These are phyloP conservation scores for Tetragonisca angustula DNA, from an alignment of 2,888 invertebrate species.

Conservation along the genomic window DNA sequence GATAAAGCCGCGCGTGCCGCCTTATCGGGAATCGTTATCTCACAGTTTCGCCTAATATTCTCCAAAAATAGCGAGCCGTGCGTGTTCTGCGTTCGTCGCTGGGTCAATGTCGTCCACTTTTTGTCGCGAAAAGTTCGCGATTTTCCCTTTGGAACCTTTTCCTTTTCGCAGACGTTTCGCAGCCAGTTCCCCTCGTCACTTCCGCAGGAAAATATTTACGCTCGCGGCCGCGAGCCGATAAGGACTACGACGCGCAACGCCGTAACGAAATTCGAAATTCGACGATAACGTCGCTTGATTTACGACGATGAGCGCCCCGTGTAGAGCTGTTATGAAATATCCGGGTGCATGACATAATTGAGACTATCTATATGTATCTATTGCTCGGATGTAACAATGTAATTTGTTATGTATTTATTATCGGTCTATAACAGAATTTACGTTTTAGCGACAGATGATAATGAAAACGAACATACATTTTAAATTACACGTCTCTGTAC, in stretches of 20 bases:
- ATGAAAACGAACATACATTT: no score
- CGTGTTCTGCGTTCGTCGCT: background rate
- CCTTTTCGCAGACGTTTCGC: constrained; percentile 21
- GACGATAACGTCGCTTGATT: constrained; percentile 52
- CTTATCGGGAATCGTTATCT: constrained; percentile 31
- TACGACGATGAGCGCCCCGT: constrained; percentile 25
- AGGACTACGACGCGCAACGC: constrained; percentile 20
- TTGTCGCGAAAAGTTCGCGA: background rate
- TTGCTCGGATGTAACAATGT: no score
- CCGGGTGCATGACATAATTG: no score
- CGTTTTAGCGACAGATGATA: no score
- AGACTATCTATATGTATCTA: no score
- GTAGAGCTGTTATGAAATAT: no score
- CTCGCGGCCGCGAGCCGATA: constrained; percentile 48
- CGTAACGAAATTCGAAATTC: constrained; percentile 44
- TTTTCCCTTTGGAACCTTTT: background rate
- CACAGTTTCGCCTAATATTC: background rate
- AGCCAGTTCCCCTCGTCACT: background rate
- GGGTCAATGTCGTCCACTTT: constrained; percentile 22
- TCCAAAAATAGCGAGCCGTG: constrained; percentile 22
- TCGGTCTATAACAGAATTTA: no score
- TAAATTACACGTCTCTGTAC: no score
- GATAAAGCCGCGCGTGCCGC: constrained; percentile 6
- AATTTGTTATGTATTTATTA: no score
- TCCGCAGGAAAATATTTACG: constrained; percentile 59